Evolutionary conservation across 92 coral and sea anemone species (phyloP), one percentile per base, ranked within the genome.

Genomic region (Epizoanthus stellaris): DNA sequence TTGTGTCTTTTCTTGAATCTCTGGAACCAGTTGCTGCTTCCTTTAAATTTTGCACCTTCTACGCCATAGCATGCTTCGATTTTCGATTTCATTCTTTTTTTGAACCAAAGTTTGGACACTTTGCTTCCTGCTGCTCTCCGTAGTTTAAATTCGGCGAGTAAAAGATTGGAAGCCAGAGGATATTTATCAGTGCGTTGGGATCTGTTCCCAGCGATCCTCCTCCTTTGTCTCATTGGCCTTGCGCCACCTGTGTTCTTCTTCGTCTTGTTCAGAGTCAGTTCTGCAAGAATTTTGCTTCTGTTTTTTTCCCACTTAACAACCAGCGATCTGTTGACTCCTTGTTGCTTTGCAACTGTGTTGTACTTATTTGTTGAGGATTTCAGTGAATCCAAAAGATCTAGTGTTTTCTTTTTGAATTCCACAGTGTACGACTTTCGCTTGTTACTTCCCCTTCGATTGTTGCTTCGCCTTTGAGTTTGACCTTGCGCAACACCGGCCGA

Each of bases 61-160:
- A 73, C 85, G 21, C 85, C 85, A 13, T 80, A 80, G 75, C 85
- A 77, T 3, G 52, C 52, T 9, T 4, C 52, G 52, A 45, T 45
- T 5, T 3, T 5, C 52, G 3, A 6, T 45, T 45, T 45, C 52
- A 45, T 70, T 54, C 69, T 89, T 14, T 82, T 70, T 59, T 68
- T 82, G 4, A 86, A 30, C 89, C 89, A 86, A 77, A 87, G 90
- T 71, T 87, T 87, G 69, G 90, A 53, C 49, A 87, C 90, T 66
- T 80, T 87, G 90, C 86, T 77, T 59, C 90, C 90, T 54, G 85
- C 86, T 87, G 90, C 90, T 80, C 90, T 87, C 13, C 90, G 85
- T 72, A 87, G 81, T 47, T 87, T 87, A 67, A 87, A 87, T 30
- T 87, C 90, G 30, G 86, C 76, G 49, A 87, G 56, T 34, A 87